Evolutionary conservation across 1,140 invertebrate genomes (phyloP), one percentile per base, ranked within the genome.

Genomic region (Brachionus plicatilis): DNA sequence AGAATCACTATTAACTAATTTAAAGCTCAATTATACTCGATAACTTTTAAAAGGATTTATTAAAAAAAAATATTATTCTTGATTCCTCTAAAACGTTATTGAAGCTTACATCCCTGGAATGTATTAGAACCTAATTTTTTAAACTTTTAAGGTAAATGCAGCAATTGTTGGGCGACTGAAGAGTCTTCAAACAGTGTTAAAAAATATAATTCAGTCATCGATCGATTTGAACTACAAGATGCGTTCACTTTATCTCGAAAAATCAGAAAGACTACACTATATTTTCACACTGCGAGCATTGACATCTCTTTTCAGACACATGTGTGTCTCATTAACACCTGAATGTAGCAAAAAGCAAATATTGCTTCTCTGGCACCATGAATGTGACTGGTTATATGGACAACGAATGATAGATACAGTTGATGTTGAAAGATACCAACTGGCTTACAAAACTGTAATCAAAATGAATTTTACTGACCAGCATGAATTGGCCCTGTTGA

Each of bases 331-430:
- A 37, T 86, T 89, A 29, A 86, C 86, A 80, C 87, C 87, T 27
- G 87, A 86, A 50, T 87, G 87, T 80, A 70, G 85, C n/a, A 86
- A 85, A 78, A 86, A 87, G 43, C 86, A 86, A 76, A 76, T 90
- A 8, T 75, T 90, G 85, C 87, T 88, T 84, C 86, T 89, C 76
- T 90, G 89, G 89, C 88, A 89, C 85, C 88, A 90, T 85, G 89
- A 90, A 78, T 89, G 88, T 85, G 86, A 87, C 84, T 90, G 89
- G 88, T 85, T 88, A 65, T 90, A 88, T 84, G 88, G 88, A 11
- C 86, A 87, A 47, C 86, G 89, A 17, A 88, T 90, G 88, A 87
- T 88, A 20, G 88, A 87, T 82, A 87, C 88, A 37, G 88, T 90
- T 1, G 89, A 90, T 84, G 85, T 85, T 33, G 85, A 87, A 20